phyloP scores from a whole-genome alignment of 2,113 vertebrate genomes.

The Lynx canadensis region DNA sequence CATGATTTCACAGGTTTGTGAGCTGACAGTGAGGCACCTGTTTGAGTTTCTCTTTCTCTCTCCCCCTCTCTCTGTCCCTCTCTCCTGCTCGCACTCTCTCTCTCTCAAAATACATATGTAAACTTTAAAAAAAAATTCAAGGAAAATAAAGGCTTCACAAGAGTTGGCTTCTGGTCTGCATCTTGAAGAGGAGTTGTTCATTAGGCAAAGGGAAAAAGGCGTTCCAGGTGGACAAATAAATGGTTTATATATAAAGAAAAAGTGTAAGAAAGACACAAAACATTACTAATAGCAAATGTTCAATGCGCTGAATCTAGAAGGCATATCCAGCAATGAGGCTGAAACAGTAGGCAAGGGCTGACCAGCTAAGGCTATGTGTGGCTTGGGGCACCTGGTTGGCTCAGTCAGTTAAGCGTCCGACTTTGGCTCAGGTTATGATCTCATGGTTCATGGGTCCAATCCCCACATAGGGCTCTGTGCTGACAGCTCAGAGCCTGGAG shows the following conservation, averaged over 20 bases:
- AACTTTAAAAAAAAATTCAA: not conserved
- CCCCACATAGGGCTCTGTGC: too few relatives aligned
- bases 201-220: not conserved
- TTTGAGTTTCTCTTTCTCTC: too few relatives aligned
- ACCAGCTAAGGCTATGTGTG: not conserved
- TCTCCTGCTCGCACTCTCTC: too few relatives aligned
- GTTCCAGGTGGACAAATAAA: not conserved
- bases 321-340: not conserved
- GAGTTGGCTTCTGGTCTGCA: not conserved
- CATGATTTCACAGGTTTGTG: too few relatives aligned
- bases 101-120: too few relatives aligned
- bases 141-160: conserved; percentile 12
- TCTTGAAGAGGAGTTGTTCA: not conserved
- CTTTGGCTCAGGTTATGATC: too few relatives aligned
- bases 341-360: not conserved
- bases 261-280: not conserved
- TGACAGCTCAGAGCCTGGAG: too few relatives aligned
- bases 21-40: too few relatives aligned
- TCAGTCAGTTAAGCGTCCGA: too few relatives aligned
- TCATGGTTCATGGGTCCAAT: too few relatives aligned
- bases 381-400: not conserved
- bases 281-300: not conserved
- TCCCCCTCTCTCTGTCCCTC: too few relatives aligned
- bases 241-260: not conserved
- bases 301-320: not conserved